A percentile compares a stretch with the other conserved stretches of the same genome.
phyloP scores from a whole-genome alignment of 2,797 vertebrate genomes.

The Scleropages formosus region DNA sequence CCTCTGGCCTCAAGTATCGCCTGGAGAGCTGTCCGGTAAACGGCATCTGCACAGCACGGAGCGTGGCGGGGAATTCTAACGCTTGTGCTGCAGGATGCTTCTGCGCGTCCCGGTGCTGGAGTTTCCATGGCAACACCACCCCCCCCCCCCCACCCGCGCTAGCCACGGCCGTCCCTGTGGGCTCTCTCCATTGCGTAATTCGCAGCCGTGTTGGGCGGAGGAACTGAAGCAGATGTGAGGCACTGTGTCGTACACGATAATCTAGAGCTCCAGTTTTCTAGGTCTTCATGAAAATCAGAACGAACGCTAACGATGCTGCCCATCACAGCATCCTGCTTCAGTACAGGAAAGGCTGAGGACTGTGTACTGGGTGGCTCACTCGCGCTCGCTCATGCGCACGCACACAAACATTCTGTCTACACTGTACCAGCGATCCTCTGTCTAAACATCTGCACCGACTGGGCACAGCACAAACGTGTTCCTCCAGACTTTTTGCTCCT shows the following conservation, averaged over 20 bases:
- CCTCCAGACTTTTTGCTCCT: neutral
- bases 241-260: neutral
- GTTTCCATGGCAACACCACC: conserved; percentile 30
- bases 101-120: conserved; percentile 7
- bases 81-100: neutral
- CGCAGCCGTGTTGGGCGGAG: neutral
- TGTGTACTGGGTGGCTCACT: too few relatives aligned
- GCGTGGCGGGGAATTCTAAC: conserved; percentile 9
- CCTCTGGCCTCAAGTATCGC: too few relatives aligned
- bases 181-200: conserved; percentile 19
- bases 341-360: too few relatives aligned
- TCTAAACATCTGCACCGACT: too few relatives aligned
- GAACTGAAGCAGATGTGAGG: conserved; percentile 13
- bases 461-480: too few relatives aligned
- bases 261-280: neutral
- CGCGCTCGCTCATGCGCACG: too few relatives aligned
- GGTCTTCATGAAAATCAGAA: neutral
- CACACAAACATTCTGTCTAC: too few relatives aligned
- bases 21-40: neutral
- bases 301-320: too few relatives aligned
- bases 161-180: conserved; percentile 24
- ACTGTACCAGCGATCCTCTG: too few relatives aligned
- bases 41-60: too few relatives aligned
- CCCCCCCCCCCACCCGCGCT: too few relatives aligned
- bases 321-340: too few relatives aligned